phyloP scores from a whole-genome alignment of 2,888 invertebrate species.

The Metopia argyrocephala region DNA sequence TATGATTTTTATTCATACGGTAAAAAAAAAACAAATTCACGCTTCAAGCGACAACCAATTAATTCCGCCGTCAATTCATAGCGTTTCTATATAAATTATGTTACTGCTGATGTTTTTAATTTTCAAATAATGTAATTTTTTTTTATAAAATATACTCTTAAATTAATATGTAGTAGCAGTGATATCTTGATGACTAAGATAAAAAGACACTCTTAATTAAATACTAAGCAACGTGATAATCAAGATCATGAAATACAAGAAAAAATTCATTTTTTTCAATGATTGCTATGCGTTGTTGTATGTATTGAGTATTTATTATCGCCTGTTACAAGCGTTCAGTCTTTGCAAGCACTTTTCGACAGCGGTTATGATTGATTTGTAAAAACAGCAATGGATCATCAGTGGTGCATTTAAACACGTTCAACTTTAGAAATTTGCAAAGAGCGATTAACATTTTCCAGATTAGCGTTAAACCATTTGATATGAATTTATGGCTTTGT shows the following conservation, averaged over 20 bases:
- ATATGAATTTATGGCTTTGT: not conserved
- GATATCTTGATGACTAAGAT: not conserved
- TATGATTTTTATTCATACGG: constrained; percentile 11
- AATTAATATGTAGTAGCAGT: not conserved
- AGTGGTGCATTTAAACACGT: too few relatives aligned
- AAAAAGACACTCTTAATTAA: constrained; percentile 25
- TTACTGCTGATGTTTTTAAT: not conserved
- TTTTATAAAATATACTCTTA: not conserved
- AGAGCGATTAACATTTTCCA: not conserved
- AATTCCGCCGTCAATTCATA: constrained; percentile 39
- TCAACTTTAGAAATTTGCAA: not conserved
- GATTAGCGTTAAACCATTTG: not conserved
- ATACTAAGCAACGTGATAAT: constrained; percentile 20
- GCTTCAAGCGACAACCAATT: constrained; percentile 59
- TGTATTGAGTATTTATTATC: too few relatives aligned
- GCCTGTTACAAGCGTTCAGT: too few relatives aligned
- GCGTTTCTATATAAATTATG: not conserved
- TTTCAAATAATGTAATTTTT: not conserved
- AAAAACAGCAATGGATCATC: too few relatives aligned
- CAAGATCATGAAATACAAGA: constrained; percentile 34
- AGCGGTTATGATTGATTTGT: not conserved
- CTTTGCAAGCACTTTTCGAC: not conserved
- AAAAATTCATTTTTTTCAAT: constrained; percentile 2
- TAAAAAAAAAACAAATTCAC: constrained; percentile 33
- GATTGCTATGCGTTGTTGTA: not conserved